Percentiles rank a stretch among this genome's conserved stretches.
These are phyloP conservation scores for Oreocharis arfaki DNA, from an alignment of 2,113 vertebrate species.

Conservation along the genomic window DNA sequence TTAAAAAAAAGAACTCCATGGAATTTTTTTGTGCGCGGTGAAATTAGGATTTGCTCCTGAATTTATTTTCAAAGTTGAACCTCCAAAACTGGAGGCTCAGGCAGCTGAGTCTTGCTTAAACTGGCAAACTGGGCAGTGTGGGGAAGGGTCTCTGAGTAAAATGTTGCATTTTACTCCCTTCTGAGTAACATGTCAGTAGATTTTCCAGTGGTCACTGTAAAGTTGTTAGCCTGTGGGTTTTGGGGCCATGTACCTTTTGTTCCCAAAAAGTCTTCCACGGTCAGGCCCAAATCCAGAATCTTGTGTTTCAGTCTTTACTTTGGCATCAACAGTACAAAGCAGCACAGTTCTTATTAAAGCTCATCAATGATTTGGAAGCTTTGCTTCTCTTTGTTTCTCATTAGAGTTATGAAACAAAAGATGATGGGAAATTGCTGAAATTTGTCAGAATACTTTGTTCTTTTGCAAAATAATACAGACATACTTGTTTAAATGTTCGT, in stretches of 20 bases:
- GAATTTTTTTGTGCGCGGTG: background rate
- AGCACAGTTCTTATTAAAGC: background rate
- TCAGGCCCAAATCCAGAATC: background rate
- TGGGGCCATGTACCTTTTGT: background rate
- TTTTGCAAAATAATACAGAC: background rate
- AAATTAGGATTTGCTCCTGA: background rate
- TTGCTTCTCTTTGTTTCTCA: conserved; percentile 27
- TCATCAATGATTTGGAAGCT: conserved; percentile 2
- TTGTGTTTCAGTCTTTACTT: background rate
- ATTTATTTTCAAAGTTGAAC: background rate
- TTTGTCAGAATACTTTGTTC: conserved; percentile 21
- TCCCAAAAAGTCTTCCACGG: background rate
- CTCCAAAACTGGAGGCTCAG: background rate
- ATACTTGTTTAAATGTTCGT: background rate
- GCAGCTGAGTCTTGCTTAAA: background rate
- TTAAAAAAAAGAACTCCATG: background rate
- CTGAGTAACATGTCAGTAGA: background rate
- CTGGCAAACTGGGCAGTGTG: background rate
- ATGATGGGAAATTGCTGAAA: conserved; percentile 8
- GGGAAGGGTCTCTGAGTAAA: background rate
- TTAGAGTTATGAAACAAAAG: conserved; percentile 48
- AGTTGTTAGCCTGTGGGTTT: background rate
- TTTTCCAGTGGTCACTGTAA: background rate
- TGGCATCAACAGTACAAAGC: background rate
- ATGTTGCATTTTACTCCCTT: background rate